Base-by-base conservation (phyloP, 2,113 vertebrate genomes). In the Hippocampus barbouri region DNA sequence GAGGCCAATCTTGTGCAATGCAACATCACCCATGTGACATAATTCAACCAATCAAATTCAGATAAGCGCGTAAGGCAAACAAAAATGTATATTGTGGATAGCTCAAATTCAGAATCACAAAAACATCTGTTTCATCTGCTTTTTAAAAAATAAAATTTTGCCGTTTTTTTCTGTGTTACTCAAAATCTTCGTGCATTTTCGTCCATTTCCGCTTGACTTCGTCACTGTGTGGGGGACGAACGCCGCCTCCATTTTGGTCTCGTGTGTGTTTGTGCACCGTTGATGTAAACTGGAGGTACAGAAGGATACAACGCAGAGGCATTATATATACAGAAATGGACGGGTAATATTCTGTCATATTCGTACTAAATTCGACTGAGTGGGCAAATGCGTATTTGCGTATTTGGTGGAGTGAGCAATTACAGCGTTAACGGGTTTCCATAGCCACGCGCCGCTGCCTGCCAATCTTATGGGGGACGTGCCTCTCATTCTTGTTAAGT, bases 211-310 rank as follows among this genome's bases (percentile, higher is more conserved):
- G 89, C 6, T 21, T 18, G 10, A 71, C 84, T 87, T 80, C 78
- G 70, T 66, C 43, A 72, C 2, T 11, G 21, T 25, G 43, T n/a
- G 9, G 6, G 30, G 6, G 21, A 9, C 5, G 2, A 30, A 30
- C 66, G 5, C 12, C 25, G 47, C 86, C 85, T 85, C 88, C 87
- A 91, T 91, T 87, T 91, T 90, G 71, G 77, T 74, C 56, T 69
- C 30, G 72, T 68, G 75, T 79, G 73, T 68, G 72, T 68, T 23
- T 16, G 79, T 25, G 73, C 54, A 40, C 70, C 63, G 77, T 76
- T 54, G 59, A 65, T 34, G 65, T 62, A 73, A 79, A 71, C 72
- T 71, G 69, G 38, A 66, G 51, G 56, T 41, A 78, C 71, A 75
- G 27, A 63, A 66, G 71, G 51, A 81, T 43, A 2, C 59, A 57